Conservation (phyloP, 2,113 vertebrate species). For the Boulengeromyrus knoepffleri region DNA sequence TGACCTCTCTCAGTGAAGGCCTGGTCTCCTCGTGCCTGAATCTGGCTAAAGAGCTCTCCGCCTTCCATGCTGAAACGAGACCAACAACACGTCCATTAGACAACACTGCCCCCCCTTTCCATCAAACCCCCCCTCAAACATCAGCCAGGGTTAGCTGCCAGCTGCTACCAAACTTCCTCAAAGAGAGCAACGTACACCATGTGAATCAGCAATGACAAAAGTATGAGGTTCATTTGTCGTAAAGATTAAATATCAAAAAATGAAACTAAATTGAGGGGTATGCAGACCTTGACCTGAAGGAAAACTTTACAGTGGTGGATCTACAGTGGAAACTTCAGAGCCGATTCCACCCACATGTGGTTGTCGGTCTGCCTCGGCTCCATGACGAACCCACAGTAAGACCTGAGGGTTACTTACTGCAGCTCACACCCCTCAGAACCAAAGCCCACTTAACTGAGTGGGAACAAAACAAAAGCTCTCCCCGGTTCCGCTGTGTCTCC, state of each 20-base stretch:
- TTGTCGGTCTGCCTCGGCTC: background rate
- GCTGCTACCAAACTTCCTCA: background rate
- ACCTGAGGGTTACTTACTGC: background rate
- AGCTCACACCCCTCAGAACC: background rate
- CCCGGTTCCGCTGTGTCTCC: background rate
- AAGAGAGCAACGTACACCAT: background rate
- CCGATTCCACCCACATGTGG: background rate
- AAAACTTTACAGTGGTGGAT: background rate
- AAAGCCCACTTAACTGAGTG: background rate
- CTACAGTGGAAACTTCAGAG: background rate
- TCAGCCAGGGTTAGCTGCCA: background rate
- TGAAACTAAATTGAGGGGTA: background rate
- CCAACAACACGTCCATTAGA: background rate
- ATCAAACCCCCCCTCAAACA: background rate
- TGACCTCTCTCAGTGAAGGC: constrained; percentile 59
- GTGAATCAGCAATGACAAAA: background rate
- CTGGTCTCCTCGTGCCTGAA: constrained; percentile 55
- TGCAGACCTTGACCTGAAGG: background rate
- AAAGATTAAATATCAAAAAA: background rate
- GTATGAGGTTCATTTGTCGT: background rate
- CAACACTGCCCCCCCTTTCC: background rate
- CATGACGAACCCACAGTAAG: background rate
- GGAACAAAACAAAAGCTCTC: background rate
- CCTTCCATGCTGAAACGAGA: constrained; percentile 53
- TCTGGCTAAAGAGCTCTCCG: constrained; percentile 57